These are phyloP conservation scores for Girardinichthys multiradiatus DNA, from an alignment of 2,113 vertebrate species.

Conservation along the genomic window DNA sequence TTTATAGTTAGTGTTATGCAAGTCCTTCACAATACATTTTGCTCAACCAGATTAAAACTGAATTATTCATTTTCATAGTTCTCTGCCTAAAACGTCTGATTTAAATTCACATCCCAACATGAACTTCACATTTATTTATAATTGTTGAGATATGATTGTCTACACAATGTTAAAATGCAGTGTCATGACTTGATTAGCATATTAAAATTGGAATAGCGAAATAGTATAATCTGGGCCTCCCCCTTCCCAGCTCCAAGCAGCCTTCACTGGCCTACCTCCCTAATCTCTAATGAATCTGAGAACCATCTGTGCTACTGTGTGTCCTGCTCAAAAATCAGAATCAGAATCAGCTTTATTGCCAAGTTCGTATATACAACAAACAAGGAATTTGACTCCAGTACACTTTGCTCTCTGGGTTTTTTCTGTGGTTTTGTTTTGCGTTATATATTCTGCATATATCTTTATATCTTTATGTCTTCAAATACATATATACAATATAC, in stretches of 20 bases:
- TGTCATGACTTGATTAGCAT: not conserved
- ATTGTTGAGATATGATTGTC: not conserved
- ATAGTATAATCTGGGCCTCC: not conserved
- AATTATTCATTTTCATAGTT: not conserved
- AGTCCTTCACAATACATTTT: not conserved
- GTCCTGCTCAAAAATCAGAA: too few species aligned
- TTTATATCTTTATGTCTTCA: too few species aligned
- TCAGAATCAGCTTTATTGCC: too few species aligned
- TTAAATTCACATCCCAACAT: not conserved
- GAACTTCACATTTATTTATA: not conserved
- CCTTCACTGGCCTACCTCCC: too few species aligned
- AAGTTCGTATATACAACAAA: too few species aligned
- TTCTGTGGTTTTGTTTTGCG: too few species aligned
- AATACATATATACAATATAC: too few species aligned
- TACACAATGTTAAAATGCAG: not conserved
- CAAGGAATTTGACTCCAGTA: too few species aligned
- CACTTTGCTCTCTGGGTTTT: too few species aligned
- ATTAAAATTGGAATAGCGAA: not conserved
- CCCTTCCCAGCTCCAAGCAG: not conserved
- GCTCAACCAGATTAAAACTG: not conserved
- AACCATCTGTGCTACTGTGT: not conserved
- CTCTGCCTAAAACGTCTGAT: not conserved
- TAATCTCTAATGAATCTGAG: not conserved
- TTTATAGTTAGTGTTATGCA: not conserved
- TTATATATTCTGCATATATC: too few species aligned